A percentile compares a stretch with the other conserved stretches of the same genome.
phyloP scores from a whole-genome alignment of 1,140 invertebrate species.

The Brachionus koreanus region DNA sequence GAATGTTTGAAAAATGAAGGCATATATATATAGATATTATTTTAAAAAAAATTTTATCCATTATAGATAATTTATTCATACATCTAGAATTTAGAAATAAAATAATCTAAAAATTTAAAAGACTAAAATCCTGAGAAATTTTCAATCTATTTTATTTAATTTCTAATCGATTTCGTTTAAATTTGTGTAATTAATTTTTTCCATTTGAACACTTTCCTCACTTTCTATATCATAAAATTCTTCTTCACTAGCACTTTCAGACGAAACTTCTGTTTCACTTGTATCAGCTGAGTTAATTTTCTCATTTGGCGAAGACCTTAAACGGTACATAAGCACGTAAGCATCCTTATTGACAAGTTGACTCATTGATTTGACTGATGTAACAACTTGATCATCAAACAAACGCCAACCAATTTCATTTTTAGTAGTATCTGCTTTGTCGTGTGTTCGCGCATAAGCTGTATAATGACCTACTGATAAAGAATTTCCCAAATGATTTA shows the following conservation, averaged over 20 bases:
- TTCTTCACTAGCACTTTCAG: slow-evolving; percentile 7
- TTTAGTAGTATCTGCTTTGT: not conserved
- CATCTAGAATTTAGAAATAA: not conserved
- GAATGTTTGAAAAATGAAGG: too few species aligned
- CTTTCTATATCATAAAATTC: slow-evolving; percentile 29
- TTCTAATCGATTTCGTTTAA: slow-evolving; percentile 34
- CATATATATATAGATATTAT: too few species aligned
- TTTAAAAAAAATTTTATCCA: too few species aligned
- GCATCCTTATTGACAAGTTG: not conserved
- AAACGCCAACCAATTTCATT: slow-evolving; percentile 12
- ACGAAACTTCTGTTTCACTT: not conserved
- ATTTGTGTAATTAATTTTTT: slow-evolving; percentile 33
- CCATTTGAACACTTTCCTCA: slow-evolving; percentile 36
- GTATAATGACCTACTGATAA: slow-evolving; percentile 32
- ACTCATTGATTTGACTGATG: not conserved
- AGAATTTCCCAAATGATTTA: slow-evolving; percentile 31
- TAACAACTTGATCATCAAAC: slow-evolving; percentile 33
- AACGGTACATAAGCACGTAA: slow-evolving; percentile 30
- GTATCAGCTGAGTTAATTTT: not conserved
- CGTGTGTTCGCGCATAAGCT: slow-evolving; percentile 31
- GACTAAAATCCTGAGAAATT: not conserved
- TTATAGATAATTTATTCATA: not conserved
- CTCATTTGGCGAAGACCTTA: not conserved
- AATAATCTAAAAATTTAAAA: not conserved
- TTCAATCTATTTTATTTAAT: too few species aligned